Percentiles rank a stretch among this genome's conserved stretches.
These are phyloP conservation scores for Parapristionchus giblindavisi DNA, from an alignment of 2,888 invertebrate species.

Conservation along the genomic window DNA sequence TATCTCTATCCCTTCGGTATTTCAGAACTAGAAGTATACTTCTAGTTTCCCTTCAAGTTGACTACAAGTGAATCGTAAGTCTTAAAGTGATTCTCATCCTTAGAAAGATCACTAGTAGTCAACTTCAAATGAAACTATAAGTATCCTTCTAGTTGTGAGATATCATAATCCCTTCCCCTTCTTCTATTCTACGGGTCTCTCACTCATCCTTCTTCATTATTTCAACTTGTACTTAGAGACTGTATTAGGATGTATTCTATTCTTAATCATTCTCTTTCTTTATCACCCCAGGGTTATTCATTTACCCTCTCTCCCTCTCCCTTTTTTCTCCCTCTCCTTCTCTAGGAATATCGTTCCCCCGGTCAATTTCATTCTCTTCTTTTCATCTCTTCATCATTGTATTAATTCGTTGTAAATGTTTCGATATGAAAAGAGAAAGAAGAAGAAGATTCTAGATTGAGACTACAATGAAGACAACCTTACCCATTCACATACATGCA, in stretches of 20 bases:
- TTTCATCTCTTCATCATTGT: neutral
- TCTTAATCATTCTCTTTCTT: neutral
- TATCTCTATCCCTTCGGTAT: neutral
- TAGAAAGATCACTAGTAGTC: too few relatives aligned
- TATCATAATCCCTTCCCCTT: too few relatives aligned
- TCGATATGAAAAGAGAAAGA: constrained; percentile 26
- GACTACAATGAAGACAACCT: too few relatives aligned
- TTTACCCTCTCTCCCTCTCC: neutral
- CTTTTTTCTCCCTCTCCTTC: constrained; percentile 16
- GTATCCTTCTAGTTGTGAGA: too few relatives aligned
- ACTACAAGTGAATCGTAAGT: too few relatives aligned
- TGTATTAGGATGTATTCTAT: too few relatives aligned
- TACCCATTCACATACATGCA: constrained; percentile 32
- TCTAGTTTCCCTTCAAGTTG: too few relatives aligned
- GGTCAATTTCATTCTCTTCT: too few relatives aligned
- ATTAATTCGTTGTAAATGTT: constrained; percentile 21
- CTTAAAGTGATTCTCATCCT: too few relatives aligned
- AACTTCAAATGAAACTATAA: too few relatives aligned
- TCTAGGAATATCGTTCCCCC: constrained; percentile 7
- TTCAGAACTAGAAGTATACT: too few relatives aligned
- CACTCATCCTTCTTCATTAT: neutral
- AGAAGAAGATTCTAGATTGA: neutral
- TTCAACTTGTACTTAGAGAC: too few relatives aligned
- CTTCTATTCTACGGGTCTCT: constrained; percentile 4
- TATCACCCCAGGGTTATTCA: neutral